phyloP scores from a whole-genome alignment of 2,797 vertebrate genomes.

The Valencia hispanica region DNA sequence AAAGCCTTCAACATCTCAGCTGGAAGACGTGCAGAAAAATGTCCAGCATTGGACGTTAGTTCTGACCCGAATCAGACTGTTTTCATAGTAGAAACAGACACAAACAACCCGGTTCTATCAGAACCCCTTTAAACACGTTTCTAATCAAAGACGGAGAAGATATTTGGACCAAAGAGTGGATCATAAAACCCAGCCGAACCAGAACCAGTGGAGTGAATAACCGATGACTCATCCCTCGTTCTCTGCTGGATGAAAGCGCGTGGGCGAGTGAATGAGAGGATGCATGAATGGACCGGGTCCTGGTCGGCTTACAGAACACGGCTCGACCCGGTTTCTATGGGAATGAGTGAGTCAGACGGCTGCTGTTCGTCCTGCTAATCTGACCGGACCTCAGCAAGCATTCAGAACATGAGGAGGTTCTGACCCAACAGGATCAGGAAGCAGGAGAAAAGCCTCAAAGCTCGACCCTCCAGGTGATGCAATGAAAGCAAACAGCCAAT shows the following conservation, averaged over 20 bases:
- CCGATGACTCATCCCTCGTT: slow-evolving; percentile 43
- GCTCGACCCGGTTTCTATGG: slow-evolving; percentile 26
- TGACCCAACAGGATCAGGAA: not conserved
- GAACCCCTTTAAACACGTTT: not conserved
- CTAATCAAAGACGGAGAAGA: not conserved
- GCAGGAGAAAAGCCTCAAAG: not conserved
- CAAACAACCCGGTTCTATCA: no score
- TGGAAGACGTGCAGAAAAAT: no score
- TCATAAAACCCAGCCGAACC: not conserved
- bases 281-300: slow-evolving; percentile 26
- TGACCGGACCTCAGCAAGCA: not conserved
- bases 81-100: no score
- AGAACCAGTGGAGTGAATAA: slow-evolving; percentile 1
- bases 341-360: not conserved
- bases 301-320: slow-evolving; percentile 23
- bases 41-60: no score
- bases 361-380: no score
- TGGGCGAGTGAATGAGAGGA: slow-evolving; percentile 30
- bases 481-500: not conserved
- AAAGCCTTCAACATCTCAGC: no score
- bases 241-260: slow-evolving; percentile 30
- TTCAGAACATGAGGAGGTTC: not conserved
- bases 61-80: no score
- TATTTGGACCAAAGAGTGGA: not conserved
- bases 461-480: not conserved